Evolutionary conservation across 2,113 vertebrate species (phyloP).

Genomic region (zebrafish (Danio rerio)): DNA sequence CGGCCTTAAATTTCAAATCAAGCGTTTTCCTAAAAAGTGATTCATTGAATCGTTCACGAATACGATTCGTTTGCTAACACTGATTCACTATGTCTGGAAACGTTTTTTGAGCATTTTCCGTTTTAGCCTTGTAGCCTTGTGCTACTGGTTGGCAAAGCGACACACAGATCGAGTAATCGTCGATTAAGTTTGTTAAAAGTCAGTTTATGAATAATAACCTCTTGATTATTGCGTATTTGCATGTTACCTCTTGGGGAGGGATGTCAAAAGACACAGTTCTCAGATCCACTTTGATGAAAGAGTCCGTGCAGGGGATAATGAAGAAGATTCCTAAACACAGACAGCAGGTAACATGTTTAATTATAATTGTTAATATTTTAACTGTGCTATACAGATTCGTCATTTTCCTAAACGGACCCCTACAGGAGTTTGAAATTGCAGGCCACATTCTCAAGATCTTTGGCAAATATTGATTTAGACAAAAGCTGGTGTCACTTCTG

Average conservation of each 20-base stretch:
- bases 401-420: not conserved
- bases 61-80: not conserved
- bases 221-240: not conserved
- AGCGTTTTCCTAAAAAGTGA: not conserved
- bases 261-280: constrained; percentile 97
- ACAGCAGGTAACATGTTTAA: not conserved
- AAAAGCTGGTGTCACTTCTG: not conserved
- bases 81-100: not conserved
- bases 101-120: not conserved
- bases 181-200: not conserved
- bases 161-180: not conserved
- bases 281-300: constrained; percentile 93
- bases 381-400: not conserved
- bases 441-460: not conserved
- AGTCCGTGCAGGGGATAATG: constrained; percentile 92
- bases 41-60: not conserved
- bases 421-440: not conserved
- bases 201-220: not conserved
- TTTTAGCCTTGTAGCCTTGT: not conserved
- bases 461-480: not conserved
- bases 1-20: not conserved
- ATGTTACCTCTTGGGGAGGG: constrained; percentile 91
- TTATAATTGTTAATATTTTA: not conserved
- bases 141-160: not conserved
- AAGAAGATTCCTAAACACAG: constrained; percentile 88